Evolutionary conservation across 2,888 invertebrate genomes (phyloP).

Genomic region (Tubulanus polymorphus): DNA sequence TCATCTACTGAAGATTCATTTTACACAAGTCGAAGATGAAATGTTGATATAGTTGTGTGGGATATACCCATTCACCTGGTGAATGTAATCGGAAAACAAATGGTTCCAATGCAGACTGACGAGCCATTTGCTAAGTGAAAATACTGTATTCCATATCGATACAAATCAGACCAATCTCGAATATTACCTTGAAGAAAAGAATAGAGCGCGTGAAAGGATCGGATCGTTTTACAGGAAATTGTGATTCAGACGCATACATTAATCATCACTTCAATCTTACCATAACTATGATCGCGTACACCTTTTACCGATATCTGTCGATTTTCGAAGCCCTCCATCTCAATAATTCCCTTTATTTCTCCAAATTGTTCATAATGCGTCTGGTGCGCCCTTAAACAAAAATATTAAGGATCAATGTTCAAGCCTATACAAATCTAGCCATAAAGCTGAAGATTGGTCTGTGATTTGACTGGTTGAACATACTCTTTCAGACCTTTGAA

Average conservation of each 20-base stretch:
- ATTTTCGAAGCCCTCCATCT: constrained; percentile 57
- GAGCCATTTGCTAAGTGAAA: constrained; percentile 69
- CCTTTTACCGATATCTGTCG: constrained; percentile 61
- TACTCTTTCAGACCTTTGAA: constrained; percentile 66
- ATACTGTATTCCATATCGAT: constrained; percentile 75
- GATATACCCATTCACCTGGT: constrained; percentile 45
- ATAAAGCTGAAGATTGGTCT: too few relatives aligned
- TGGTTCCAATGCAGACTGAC: constrained; percentile 67
- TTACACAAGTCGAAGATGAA: too few relatives aligned
- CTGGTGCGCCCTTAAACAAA: constrained; percentile 65
- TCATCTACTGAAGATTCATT: too few relatives aligned
- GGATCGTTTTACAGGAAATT: too few relatives aligned
- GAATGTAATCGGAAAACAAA: constrained; percentile 65
- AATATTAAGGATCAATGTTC: constrained; percentile 1
- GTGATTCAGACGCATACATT: too few relatives aligned
- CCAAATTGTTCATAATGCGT: constrained; percentile 83
- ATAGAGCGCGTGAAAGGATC: too few relatives aligned
- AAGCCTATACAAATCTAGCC: neutral
- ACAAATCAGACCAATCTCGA: constrained; percentile 71
- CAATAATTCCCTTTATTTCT: constrained; percentile 60
- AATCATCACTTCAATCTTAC: constrained; percentile 45
- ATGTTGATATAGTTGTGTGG: too few relatives aligned
- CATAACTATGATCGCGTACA: constrained; percentile 77
- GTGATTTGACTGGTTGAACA: constrained; percentile 31
- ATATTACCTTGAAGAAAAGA: too few relatives aligned